Evolutionary conservation across 2,113 vertebrate genomes (phyloP).

Genomic region (Leptodactylus fuscus): DNA sequence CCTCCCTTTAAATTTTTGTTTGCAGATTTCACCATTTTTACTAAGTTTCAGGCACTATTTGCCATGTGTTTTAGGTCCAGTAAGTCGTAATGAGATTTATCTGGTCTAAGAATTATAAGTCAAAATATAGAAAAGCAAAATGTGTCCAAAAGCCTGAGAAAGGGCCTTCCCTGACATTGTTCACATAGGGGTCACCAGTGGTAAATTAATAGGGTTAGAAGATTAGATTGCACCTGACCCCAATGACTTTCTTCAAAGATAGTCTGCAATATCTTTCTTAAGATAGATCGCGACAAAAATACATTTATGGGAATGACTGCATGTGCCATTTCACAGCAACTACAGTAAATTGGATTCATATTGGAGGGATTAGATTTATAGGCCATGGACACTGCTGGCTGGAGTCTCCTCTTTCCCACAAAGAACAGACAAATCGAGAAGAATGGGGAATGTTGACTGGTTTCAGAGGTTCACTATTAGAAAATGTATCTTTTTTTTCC

Average conservation of each 20-base stretch:
- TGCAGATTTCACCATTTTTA: too few species aligned
- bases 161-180: background rate
- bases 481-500: too few species aligned
- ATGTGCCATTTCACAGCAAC: background rate
- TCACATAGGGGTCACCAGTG: background rate
- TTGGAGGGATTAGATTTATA: background rate
- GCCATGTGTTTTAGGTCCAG: too few species aligned
- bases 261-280: background rate
- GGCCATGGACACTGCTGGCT: too few species aligned
- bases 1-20: too few species aligned
- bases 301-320: background rate
- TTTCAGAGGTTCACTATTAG: background rate
- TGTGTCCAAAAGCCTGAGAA: background rate
- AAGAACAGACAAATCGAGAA: too few species aligned
- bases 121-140: background rate
- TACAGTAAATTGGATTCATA: background rate
- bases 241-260: background rate
- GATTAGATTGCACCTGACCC: constrained; percentile 7
- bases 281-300: background rate
- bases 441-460: background rate
- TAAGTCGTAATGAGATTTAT: background rate
- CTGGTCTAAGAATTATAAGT: background rate
- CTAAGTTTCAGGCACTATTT: too few species aligned
- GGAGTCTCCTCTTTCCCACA: background rate
- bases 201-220: background rate